Conservation (phyloP, 2,113 vertebrate species). For the Campylorhamphus procurvoides region DNA sequence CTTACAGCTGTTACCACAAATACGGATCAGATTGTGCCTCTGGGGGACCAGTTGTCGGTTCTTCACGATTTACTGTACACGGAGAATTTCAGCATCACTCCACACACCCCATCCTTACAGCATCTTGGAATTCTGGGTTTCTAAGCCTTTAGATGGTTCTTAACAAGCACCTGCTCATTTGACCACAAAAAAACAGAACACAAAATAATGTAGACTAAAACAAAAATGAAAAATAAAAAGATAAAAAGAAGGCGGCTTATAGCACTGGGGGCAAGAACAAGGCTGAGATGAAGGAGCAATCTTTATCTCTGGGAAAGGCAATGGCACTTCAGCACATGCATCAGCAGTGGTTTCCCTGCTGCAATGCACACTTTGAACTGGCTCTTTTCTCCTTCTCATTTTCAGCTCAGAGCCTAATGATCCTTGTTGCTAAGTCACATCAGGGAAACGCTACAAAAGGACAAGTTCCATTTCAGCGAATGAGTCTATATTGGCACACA, state of each 20-base stretch:
- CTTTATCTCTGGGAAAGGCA: not conserved
- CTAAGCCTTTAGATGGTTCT: not conserved
- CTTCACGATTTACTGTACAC: not conserved
- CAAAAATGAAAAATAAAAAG: fast-evolving
- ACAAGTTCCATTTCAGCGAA: not conserved
- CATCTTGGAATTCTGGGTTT: not conserved
- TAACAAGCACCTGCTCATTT: not conserved
- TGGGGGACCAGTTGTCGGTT: not conserved
- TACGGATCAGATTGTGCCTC: not conserved
- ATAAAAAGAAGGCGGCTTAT: not conserved
- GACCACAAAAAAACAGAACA: not conserved
- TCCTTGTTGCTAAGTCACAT: constrained; percentile 40
- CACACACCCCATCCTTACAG: not conserved
- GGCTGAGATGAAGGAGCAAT: not conserved
- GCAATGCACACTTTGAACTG: not conserved
- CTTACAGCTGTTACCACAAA: not conserved
- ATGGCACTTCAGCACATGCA: not conserved
- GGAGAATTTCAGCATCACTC: not conserved
- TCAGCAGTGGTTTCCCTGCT: not conserved
- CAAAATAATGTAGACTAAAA: not conserved
- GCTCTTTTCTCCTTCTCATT: not conserved
- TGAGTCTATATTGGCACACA: not conserved
- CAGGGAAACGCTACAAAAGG: not conserved
- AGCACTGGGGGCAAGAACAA: not conserved
- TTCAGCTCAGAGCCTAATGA: constrained; percentile 31